phyloP scores from a whole-genome alignment of 2,113 vertebrate species.

The Gobius niger region DNA sequence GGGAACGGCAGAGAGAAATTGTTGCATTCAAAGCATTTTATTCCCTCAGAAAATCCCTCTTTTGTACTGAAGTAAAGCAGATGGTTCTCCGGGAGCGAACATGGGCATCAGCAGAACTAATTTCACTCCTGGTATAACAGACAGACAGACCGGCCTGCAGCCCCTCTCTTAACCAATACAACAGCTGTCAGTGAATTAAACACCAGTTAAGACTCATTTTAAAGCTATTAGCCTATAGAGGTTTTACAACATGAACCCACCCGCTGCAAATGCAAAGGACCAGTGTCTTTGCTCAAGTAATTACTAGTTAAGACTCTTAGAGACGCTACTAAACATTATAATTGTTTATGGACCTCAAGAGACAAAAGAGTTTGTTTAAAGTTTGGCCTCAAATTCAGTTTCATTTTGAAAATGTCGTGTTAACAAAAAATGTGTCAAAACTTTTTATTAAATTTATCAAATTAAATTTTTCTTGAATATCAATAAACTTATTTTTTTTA shows the following conservation, averaged over 20 bases:
- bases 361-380: neutral
- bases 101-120: slow-evolving; percentile 95
- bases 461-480: neutral
- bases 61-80: slow-evolving; percentile 96
- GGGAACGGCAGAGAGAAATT: slow-evolving; percentile 65
- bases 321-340: slow-evolving; percentile 5
- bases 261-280: slow-evolving; percentile 42
- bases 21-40: slow-evolving; percentile 81
- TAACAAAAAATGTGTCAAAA: neutral
- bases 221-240: slow-evolving; percentile 85
- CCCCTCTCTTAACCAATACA: slow-evolving; percentile 73
- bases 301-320: slow-evolving; percentile 42
- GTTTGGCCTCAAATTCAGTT: neutral
- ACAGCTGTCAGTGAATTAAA: slow-evolving; percentile 96
- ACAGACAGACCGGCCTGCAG: slow-evolving; percentile 79
- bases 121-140: slow-evolving; percentile 87
- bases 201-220: slow-evolving; percentile 96
- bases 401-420: neutral
- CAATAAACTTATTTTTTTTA: neutral
- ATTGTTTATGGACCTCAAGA: neutral
- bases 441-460: too few relatives aligned
- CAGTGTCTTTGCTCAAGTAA: slow-evolving; percentile 12
- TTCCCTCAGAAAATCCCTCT: slow-evolving; percentile 91
- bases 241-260: slow-evolving; percentile 44
- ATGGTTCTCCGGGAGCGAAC: slow-evolving; percentile 93